Base-by-base conservation (phyloP, 2,888 invertebrate genomes). In the Punctoribates punctum region DNA sequence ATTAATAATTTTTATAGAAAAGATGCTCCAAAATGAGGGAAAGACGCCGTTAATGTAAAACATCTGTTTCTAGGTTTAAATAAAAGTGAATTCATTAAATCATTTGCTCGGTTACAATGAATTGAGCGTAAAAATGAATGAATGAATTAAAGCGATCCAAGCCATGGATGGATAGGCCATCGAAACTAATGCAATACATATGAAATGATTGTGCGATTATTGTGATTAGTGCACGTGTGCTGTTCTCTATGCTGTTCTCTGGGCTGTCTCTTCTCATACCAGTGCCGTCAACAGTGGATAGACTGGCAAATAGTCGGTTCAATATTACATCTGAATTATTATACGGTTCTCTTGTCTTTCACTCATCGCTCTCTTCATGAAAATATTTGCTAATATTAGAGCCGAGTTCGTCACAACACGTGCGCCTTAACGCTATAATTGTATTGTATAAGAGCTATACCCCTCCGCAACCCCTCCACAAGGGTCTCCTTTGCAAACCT, bases 341-440 rank as follows among this genome's bases (percentile, higher is more conserved):
- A 60, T 60, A 60, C 27, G 27, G 25, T 25, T 60, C 60, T 20
- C 60, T 51, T 60, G 60, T 25, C 60, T 60, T 5, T 20, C 60
- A 25, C 60, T 60, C 60, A 27, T 29, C 23, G 15, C 29, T 34
- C 65, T 65, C n/a, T 65, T 65, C 65, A 60, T 60, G 60, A 60
- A 60, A 60, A 60, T 60, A 65, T 65, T 65, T 29, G 34, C 25
- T 60, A 60, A 60, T 60, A 60, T 60, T 23, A 60, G 60, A 60
- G 62, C 65, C 27, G 65, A 20, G 23, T 23, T 13, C 27, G 60
- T 54, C 54, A 23, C 15, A 65, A 65, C 65, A 65, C 65, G 65
- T 65, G 65, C 65, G 65, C 34, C 65, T 65, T 34, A 65, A 65
- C 65, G 65, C 65, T 65, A 65, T 65, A 65, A 65, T 65, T 34